phyloP scores from a whole-genome alignment of 2,797 vertebrate genomes.

The Numenius phaeopus region DNA sequence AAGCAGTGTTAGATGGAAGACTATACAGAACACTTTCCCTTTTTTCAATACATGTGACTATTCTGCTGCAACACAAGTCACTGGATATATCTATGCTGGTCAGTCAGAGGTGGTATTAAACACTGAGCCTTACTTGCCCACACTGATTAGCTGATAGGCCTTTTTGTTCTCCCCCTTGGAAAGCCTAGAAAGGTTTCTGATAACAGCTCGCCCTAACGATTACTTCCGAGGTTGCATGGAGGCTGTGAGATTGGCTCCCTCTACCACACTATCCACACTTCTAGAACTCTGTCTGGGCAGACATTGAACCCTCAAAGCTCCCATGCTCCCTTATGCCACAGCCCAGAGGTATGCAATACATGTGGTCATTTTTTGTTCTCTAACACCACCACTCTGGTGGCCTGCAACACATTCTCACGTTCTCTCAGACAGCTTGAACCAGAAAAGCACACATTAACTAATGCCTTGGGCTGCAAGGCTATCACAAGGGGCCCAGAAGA shows the following conservation, averaged over 20 bases:
- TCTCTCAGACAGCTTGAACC: neutral
- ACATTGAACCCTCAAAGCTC: neutral
- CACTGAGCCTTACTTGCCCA: neutral
- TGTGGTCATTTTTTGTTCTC: neutral
- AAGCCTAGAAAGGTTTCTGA: neutral
- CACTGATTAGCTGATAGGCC: neutral
- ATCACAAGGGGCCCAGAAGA: neutral
- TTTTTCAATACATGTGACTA: fast-evolving
- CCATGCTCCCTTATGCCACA: neutral
- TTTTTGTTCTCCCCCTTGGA: neutral
- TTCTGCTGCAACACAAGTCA: neutral
- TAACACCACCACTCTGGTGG: neutral
- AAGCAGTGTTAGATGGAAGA: fast-evolving
- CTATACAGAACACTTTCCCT: neutral
- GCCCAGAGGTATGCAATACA: fast-evolving
- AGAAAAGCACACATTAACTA: neutral
- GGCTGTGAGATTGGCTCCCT: neutral
- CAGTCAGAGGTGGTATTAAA: neutral
- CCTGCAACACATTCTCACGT: neutral
- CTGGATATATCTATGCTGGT: neutral
- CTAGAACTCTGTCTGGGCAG: neutral
- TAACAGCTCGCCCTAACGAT: neutral
- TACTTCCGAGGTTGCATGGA: neutral
- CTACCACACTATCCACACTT: neutral
- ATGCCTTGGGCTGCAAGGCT: neutral